Conservation (phyloP, 1,140 invertebrate species). For the Mylabris phalerata region DNA sequence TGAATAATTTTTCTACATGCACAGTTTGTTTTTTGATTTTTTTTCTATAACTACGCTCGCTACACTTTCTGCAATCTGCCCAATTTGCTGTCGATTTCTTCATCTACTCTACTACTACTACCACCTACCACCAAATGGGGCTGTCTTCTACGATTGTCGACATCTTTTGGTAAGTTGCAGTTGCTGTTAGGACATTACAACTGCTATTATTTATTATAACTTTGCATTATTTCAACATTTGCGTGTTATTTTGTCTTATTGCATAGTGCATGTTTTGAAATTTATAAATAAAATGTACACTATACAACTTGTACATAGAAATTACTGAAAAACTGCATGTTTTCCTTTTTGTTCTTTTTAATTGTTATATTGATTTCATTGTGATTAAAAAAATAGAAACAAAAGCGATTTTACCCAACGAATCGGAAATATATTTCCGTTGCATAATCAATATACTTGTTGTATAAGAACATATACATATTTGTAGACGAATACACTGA, state of each 20-base stretch:
- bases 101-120: conserved; percentile 1
- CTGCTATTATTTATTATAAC: too few species aligned
- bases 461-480: too few species aligned
- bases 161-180: conserved; percentile 39
- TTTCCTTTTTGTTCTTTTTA: not conserved
- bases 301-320: too few species aligned
- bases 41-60: conserved; percentile 43
- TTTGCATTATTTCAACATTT: too few species aligned
- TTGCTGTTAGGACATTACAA: conserved; percentile 7
- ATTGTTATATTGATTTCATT: not conserved
- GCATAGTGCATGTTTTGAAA: too few species aligned
- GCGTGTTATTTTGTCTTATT: too few species aligned
- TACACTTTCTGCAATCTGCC: conserved; percentile 40
- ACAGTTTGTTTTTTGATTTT: conserved; percentile 42
- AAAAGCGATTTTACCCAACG: too few species aligned
- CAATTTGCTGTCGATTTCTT: conserved; percentile 36
- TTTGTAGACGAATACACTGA: too few species aligned
- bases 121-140: conserved; percentile 8
- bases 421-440: too few species aligned
- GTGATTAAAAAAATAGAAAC: not conserved
- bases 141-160: conserved; percentile 23
- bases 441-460: too few species aligned
- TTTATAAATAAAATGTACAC: too few species aligned
- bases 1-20: conserved; percentile 37
- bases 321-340: too few species aligned